Percentiles rank a stretch among this genome's conserved stretches.
Conservation (phyloP, 2,888 invertebrate species). For the Pecten maximus region DNA sequence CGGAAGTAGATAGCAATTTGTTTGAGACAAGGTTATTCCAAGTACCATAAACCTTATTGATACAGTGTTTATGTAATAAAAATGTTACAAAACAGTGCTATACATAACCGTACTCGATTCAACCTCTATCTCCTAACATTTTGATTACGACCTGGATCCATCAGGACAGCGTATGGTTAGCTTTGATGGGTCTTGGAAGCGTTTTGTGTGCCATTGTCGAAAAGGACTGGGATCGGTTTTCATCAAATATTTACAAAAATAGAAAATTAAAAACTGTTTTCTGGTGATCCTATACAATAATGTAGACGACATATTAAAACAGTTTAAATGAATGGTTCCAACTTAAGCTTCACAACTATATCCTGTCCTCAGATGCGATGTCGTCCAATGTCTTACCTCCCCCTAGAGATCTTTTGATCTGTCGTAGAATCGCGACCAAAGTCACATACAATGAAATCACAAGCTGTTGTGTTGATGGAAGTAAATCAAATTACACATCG, state of each 20-base stretch:
- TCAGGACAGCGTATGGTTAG: neutral
- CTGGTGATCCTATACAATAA: neutral
- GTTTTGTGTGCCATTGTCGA: neutral
- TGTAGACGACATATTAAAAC: neutral
- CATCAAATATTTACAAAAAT: neutral
- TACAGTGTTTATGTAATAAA: neutral
- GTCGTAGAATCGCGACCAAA: neutral
- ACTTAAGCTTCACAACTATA: neutral
- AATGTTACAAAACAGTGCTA: too few species aligned
- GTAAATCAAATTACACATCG: neutral
- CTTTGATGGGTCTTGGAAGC: neutral
- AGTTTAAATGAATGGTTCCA: neutral
- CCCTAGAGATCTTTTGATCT: neutral
- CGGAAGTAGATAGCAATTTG: neutral
- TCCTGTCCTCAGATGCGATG: neutral
- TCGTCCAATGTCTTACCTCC: neutral
- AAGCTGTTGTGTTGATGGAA: slow-evolving; percentile 28
- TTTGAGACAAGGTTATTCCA: neutral
- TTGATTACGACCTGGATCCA: neutral
- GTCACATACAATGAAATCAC: slow-evolving; percentile 33
- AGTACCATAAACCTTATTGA: slow-evolving; percentile 5
- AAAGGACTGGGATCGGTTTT: neutral
- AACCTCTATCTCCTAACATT: neutral
- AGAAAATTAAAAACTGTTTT: neutral
- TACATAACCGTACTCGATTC: neutral